Evolutionary conservation across 2,797 vertebrate genomes (phyloP).

Genomic region (Falco rusticolus): DNA sequence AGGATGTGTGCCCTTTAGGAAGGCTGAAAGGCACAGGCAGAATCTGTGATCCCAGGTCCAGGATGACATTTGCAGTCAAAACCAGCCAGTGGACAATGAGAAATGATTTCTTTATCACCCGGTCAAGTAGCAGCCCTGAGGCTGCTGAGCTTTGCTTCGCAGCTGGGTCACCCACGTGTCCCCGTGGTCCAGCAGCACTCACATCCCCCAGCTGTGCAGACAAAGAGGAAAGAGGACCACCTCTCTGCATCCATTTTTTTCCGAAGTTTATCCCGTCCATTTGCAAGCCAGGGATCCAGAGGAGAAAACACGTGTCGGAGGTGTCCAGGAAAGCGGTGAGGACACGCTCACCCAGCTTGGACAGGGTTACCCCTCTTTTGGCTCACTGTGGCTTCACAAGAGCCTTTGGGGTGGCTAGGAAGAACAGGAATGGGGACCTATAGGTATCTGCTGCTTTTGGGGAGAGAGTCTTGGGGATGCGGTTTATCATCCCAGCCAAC

Average conservation of each 20-base stretch:
- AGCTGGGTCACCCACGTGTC: not conserved
- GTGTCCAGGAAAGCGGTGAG: not conserved
- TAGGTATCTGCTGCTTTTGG: not conserved
- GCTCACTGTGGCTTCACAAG: not conserved
- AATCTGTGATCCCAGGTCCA: not conserved
- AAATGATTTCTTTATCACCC: not conserved
- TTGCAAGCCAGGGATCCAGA: not conserved
- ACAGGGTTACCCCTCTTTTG: not conserved
- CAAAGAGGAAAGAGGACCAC: not conserved
- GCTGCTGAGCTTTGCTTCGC: not conserved
- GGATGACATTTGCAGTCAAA: not conserved
- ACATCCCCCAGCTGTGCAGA: not conserved
- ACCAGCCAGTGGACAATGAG: not conserved
- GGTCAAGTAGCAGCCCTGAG: not conserved
- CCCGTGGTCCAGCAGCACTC: not conserved
- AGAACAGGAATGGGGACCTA: not conserved
- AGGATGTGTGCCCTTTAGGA: not conserved
- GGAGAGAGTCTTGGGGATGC: not conserved
- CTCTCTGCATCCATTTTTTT: not conserved
- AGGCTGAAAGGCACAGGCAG: not conserved
- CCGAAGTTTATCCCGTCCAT: not conserved
- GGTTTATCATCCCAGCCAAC: not conserved
- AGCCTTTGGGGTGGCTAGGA: not conserved
- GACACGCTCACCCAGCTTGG: rapidly evolving
- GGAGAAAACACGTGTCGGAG: rapidly evolving